phyloP scores from a whole-genome alignment of 2,113 vertebrate species.

The Trogon melanurus region DNA sequence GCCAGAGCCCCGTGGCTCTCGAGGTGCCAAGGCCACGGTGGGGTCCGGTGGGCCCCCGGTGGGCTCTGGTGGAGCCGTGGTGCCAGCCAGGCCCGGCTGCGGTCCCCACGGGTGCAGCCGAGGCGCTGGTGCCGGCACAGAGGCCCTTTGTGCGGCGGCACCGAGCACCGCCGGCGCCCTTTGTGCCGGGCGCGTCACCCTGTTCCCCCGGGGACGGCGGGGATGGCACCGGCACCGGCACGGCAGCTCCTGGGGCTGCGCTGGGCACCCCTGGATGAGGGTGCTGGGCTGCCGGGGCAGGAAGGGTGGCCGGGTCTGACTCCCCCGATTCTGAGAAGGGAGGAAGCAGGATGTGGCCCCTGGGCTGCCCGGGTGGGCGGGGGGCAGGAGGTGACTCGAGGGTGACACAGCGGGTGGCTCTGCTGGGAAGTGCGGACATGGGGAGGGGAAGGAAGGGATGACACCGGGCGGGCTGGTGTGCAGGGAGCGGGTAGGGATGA shows the following conservation, averaged over 20 bases:
- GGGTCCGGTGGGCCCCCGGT: background rate
- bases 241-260: fast-evolving
- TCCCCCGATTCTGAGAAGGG: background rate
- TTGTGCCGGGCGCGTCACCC: background rate
- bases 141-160: background rate
- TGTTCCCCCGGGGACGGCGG: background rate
- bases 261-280: background rate
- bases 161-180: background rate
- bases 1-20: background rate
- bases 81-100: background rate
- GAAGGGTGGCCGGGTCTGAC: background rate
- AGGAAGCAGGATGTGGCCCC: background rate
- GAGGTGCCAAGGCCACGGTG: background rate
- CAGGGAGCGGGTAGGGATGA: background rate
- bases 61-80: background rate
- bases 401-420: background rate
- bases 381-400: background rate
- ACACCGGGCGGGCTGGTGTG: background rate
- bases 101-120: background rate
- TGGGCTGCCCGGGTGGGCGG: background rate
- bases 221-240: background rate
- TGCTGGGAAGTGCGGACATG: background rate
- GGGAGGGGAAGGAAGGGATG: background rate
- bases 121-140: background rate
- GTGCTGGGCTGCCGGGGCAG: background rate